A percentile compares a stretch with the other conserved stretches of the same genome.
Conservation (phyloP, 2,797 vertebrate genomes). For the Liparis tanakae region DNA sequence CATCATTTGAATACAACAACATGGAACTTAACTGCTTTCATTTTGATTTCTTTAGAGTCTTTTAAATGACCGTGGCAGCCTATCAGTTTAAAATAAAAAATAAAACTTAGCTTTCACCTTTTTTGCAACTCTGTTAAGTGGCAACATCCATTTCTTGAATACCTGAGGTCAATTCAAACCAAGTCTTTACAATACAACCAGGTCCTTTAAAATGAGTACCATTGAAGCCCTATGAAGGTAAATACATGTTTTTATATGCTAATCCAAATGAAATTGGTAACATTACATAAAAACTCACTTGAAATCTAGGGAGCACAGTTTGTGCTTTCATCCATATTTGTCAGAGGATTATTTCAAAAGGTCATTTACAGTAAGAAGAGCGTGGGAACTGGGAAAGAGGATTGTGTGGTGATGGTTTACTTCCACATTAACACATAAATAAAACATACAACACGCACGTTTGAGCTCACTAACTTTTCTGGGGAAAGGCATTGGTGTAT, state of each 20-base stretch:
- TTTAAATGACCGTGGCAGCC: constrained; percentile 20
- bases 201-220: constrained; percentile 10
- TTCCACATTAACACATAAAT: neutral
- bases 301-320: neutral
- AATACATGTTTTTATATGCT: constrained; percentile 2
- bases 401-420: neutral
- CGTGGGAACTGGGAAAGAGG: neutral
- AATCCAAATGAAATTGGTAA: neutral
- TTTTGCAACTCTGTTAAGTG: constrained; percentile 27
- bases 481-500: neutral
- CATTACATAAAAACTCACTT: neutral
- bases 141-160: neutral
- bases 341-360: neutral
- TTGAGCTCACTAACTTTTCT: neutral
- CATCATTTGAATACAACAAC: constrained; percentile 3
- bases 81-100: constrained; percentile 27
- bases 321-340: neutral
- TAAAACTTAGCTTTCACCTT: constrained; percentile 21
- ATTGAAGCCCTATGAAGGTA: constrained; percentile 10
- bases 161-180: constrained; percentile 22
- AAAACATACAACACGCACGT: neutral
- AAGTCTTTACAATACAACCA: constrained; percentile 2
- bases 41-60: constrained; percentile 4
- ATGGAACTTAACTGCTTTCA: constrained; percentile 15
- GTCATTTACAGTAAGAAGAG: neutral